Conservation (phyloP, 2,888 invertebrate genomes). For the Folsomia candida region DNA sequence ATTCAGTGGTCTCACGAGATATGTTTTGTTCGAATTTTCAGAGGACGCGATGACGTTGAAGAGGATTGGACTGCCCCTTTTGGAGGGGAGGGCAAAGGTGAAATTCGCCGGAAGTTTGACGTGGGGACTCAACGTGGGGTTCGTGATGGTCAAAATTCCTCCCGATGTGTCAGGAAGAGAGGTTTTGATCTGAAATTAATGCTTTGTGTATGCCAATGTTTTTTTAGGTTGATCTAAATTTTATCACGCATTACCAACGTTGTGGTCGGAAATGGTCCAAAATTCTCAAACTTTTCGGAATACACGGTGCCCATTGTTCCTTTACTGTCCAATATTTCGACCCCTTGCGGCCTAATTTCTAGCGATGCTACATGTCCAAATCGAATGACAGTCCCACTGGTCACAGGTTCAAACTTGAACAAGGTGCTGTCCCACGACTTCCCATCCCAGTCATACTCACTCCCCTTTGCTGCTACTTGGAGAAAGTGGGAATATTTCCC, state of each 20-base stretch:
- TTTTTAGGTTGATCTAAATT: not conserved
- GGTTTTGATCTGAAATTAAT: not conserved
- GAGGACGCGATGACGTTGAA: not conserved
- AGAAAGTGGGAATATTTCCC: not conserved
- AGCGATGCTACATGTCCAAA: not conserved
- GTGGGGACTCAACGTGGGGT: not conserved
- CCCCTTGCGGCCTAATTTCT: not conserved
- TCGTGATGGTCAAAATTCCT: not conserved
- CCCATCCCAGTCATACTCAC: not conserved
- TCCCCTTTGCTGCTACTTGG: not conserved
- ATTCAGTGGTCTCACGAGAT: not conserved
- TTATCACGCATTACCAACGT: too few species aligned
- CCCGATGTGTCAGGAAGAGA: not conserved
- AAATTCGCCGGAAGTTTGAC: not conserved
- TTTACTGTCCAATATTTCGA: not conserved
- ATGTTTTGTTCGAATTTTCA: not conserved
- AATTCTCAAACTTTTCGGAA: not conserved
- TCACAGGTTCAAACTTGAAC: not conserved
- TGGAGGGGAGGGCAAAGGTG: too few species aligned
- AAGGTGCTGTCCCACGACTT: not conserved
- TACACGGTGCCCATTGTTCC: not conserved
- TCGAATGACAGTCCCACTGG: not conserved
- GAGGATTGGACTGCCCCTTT: not conserved
- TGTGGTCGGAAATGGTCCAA: not conserved
- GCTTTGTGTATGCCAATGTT: too few species aligned